Base-by-base conservation (phyloP, 1,140 invertebrate genomes). In the Anastrepha ludens region DNA sequence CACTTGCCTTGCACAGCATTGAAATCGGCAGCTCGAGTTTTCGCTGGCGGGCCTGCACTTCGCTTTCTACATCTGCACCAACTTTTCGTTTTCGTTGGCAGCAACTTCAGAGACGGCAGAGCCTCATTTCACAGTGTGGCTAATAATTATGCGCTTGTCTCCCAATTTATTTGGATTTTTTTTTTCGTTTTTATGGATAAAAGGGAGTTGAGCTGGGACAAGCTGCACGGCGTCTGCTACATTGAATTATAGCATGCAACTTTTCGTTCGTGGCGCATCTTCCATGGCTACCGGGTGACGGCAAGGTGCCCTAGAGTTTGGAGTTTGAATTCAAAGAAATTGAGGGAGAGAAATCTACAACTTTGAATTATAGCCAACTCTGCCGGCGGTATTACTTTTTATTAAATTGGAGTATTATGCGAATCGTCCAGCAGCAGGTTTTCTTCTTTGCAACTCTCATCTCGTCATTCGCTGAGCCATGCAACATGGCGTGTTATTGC, bases 191-290 rank as follows among this genome's bases (percentile, higher is more conserved):
- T 44, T 15, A 29, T 2, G 64, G 20, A n/a, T 55, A 6, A 47
- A 81, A 81, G 74, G 47, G 20, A 81, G 47, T 17, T 81, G n/a
- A 8, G 50, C 44, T 58, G 74, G n/a, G 74, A 0, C 8, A 81
- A 47, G 6, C 15, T 55, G 74, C 74, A 20, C 74, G 47, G 17
- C n/a, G 74, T 55, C 74, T 29, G 74, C 50, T 50, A 47, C 74
- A 81, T 47, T 81, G 74, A 81, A 55, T 81, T 55, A 81, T 81
- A 47, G 74, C 74, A 81, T 81, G 47, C 74, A 81, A 81, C 74
- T 55, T 81, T 81, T 81, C 47, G 47, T 55, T 81, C 29, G 74
- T 81, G 74, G 47, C 20, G 8, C 47, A 47, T 8, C 70, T 55
- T 17, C 47, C 74, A 81, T 55, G 50, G 47, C 74, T 81, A 55